A percentile compares a stretch with the other conserved stretches of the same genome.
Evolutionary conservation across 2,888 invertebrate genomes (phyloP).

Genomic region (Dilophus febrilis): DNA sequence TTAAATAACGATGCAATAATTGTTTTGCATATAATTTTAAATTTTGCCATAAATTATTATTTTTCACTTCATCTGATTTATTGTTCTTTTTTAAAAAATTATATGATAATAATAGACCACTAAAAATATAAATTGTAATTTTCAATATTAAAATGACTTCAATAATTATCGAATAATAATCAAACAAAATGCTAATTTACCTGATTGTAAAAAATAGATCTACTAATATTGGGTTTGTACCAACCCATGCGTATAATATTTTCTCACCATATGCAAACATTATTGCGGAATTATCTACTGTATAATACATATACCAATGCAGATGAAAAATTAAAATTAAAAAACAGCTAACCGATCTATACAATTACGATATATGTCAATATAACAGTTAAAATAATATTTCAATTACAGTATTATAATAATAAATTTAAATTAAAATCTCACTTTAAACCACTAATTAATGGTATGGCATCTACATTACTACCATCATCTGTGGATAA

Average conservation of each 20-base stretch:
- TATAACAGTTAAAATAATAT: no score
- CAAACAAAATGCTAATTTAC: neutral
- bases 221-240: constrained; percentile 27
- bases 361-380: no score
- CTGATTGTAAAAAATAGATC: constrained; percentile 20
- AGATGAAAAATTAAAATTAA: constrained; percentile 30
- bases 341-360: no score
- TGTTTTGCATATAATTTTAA: constrained; percentile 3
- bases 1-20: constrained; percentile 4
- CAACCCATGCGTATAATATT: constrained; percentile 26
- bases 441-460: constrained; percentile 24
- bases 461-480: constrained; percentile 19
- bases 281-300: constrained; percentile 26
- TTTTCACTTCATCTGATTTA: neutral
- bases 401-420: no score
- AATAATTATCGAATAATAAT: neutral
- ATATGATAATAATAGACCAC: constrained; percentile 4
- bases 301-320: constrained; percentile 29
- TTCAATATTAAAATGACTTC: neutral
- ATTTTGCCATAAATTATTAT: constrained; percentile 3
- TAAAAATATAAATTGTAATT: neutral
- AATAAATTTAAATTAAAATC: no score
- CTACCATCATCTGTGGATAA: constrained; percentile 2
- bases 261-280: constrained; percentile 25
- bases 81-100: constrained; percentile 5